These are phyloP conservation scores for Pecten maximus DNA, from an alignment of 2,888 invertebrate species.

Conservation along the genomic window DNA sequence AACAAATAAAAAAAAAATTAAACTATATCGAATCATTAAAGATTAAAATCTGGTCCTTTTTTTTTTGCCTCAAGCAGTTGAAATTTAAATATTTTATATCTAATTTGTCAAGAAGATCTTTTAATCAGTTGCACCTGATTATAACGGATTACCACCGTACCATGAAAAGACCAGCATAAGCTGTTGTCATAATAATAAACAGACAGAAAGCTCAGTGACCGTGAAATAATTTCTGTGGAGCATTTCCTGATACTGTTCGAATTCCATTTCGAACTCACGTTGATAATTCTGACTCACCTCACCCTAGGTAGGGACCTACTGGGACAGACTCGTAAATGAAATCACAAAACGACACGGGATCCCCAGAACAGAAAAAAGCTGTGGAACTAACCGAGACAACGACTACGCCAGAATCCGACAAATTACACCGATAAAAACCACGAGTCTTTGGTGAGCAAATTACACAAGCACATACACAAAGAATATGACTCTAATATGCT, in stretches of 20 bases:
- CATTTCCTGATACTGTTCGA: background rate
- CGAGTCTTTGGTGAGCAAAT: background rate
- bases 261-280: background rate
- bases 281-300: background rate
- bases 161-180: background rate
- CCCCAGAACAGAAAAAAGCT: background rate
- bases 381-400: background rate
- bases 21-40: too few species aligned
- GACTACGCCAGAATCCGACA: background rate
- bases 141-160: background rate
- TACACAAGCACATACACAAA: background rate
- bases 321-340: background rate
- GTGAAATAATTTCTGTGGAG: background rate
- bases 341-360: background rate
- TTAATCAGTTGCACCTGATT: background rate
- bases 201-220: background rate
- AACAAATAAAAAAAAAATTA: too few species aligned
- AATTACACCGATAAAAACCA: background rate
- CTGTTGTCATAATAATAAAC: background rate
- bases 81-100: background rate
- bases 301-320: background rate
- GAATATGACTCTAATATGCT: background rate
- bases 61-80: background rate
- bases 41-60: too few species aligned
- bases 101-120: background rate